Conservation (phyloP, 2,797 vertebrate genomes). For the Morelia viridis region DNA sequence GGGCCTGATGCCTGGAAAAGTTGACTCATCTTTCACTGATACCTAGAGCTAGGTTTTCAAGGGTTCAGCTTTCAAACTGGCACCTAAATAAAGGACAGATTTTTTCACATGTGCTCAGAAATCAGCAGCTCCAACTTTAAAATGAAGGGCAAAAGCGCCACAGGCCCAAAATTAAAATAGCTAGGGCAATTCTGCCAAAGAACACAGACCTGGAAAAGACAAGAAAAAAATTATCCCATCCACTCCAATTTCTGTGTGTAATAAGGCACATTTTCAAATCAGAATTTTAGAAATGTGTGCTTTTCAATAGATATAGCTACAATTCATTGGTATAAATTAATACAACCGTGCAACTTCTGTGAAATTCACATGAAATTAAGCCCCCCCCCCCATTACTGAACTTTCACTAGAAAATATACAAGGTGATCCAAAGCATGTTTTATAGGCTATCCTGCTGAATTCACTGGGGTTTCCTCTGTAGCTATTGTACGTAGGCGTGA, state of each 20-base stretch:
- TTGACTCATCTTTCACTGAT: constrained; percentile 1
- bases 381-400: neutral
- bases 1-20: constrained; percentile 20
- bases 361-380: neutral
- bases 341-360: neutral
- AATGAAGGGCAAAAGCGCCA: constrained; percentile 1
- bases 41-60: constrained; percentile 13
- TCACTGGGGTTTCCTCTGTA: neutral
- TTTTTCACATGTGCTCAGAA: constrained; percentile 13
- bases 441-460: neutral
- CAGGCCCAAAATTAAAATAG: neutral
- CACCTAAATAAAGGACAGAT: constrained; percentile 16
- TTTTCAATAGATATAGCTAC: neutral
- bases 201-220: neutral
- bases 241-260: neutral
- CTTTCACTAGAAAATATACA: neutral
- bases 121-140: constrained; percentile 16
- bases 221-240: neutral
- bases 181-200: too few relatives aligned
- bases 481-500: neutral
- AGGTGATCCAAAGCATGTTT: neutral
- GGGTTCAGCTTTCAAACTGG: constrained; percentile 15
- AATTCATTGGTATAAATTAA: neutral
- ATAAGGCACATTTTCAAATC: neutral
- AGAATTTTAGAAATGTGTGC: neutral